phyloP scores from a whole-genome alignment of 2,888 invertebrate species.

The Xestoiulus laeticollis region DNA sequence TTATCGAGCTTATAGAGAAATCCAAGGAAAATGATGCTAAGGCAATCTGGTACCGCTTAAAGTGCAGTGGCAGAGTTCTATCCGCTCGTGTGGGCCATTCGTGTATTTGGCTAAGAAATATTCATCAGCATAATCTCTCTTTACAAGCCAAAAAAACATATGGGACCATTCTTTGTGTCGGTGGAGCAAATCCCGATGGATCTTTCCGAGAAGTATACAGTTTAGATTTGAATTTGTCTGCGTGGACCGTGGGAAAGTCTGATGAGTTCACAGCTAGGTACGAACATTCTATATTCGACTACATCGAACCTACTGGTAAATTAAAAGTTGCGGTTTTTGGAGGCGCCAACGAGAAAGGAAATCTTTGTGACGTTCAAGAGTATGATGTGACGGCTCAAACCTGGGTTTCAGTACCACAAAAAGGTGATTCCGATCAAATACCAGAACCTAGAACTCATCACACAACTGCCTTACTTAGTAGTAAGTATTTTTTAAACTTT shows the following conservation, averaged over 20 bases:
- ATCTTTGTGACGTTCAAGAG: constrained; percentile 45
- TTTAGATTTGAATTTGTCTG: constrained; percentile 45
- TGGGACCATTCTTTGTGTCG: constrained; percentile 46
- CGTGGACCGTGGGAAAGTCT: neutral
- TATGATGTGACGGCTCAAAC: neutral
- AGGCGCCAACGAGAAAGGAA: constrained; percentile 52
- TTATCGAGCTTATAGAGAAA: constrained; percentile 25
- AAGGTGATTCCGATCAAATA: neutral
- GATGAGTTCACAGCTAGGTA: constrained; percentile 29
- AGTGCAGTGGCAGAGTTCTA: constrained; percentile 13
- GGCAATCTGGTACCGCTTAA: constrained; percentile 35
- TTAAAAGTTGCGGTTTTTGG: constrained; percentile 50
- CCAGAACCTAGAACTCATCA: constrained; percentile 47
- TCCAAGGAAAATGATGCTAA: neutral
- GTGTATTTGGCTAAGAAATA: neutral
- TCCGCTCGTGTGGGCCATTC: constrained; percentile 51
- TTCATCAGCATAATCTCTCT: too few relatives aligned
- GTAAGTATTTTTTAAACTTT: constrained; percentile 17
- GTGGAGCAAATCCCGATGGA: constrained; percentile 50
- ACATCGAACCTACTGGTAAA: neutral
- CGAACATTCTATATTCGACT: constrained; percentile 46
- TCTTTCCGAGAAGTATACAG: constrained; percentile 30
- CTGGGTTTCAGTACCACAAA: constrained; percentile 7
- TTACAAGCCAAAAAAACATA: neutral
- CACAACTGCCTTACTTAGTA: constrained; percentile 24